These are phyloP conservation scores for Sebastiscus albofasciatus DNA, from an alignment of 2,797 vertebrate species.

Conservation along the genomic window DNA sequence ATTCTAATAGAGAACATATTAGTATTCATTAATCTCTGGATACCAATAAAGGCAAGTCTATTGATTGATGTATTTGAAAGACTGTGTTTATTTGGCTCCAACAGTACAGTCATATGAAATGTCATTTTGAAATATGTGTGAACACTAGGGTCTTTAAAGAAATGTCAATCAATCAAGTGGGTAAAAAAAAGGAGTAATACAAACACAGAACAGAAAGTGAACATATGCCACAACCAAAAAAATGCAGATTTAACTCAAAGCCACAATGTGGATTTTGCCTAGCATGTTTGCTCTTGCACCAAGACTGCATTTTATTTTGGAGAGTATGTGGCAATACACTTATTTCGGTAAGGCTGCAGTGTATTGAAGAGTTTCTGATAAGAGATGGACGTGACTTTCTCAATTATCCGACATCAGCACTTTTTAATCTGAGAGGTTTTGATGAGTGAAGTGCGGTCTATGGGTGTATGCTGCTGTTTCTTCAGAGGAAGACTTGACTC, in stretches of 20 bases:
- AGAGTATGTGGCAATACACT: neutral
- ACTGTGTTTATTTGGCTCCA: slow-evolving; percentile 83
- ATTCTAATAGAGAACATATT: neutral
- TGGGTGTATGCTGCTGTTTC: neutral
- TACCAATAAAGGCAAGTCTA: slow-evolving; percentile 3
- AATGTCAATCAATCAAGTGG: slow-evolving; percentile 66
- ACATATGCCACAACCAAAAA: slow-evolving; percentile 37
- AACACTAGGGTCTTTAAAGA: slow-evolving; percentile 68
- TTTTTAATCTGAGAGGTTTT: neutral
- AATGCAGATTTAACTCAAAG: slow-evolving; percentile 4
- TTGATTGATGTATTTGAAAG: slow-evolving; percentile 70
- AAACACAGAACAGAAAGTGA: slow-evolving; percentile 55
- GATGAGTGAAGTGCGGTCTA: neutral
- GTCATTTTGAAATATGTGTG: slow-evolving; percentile 67
- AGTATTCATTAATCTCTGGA: neutral
- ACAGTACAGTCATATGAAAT: slow-evolving; percentile 79
- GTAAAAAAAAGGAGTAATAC: slow-evolving; percentile 55
- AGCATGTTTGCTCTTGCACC: neutral
- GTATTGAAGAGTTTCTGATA: neutral
- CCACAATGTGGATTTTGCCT: neutral
- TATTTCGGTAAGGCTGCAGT: slow-evolving; percentile 38
- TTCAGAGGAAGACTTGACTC: neutral
- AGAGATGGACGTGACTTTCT: neutral
- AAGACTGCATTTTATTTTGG: slow-evolving; percentile 19
- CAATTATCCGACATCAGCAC: neutral